These are phyloP conservation scores for Heteropelma amictum DNA, from an alignment of 2,888 invertebrate genomes.

Conservation along the genomic window DNA sequence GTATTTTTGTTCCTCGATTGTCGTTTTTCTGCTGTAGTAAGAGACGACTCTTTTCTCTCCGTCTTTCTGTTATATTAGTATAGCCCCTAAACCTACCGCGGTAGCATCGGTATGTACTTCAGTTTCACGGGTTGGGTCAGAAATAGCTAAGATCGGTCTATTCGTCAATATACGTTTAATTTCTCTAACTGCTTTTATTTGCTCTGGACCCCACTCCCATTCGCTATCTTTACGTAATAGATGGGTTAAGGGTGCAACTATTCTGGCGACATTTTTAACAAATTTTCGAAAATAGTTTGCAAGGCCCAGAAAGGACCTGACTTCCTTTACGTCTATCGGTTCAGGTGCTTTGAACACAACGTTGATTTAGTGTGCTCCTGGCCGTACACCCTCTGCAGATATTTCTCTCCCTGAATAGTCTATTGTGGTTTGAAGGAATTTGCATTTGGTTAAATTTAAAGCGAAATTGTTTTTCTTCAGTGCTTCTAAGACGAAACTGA, in stretches of 20 bases:
- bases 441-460: slow-evolving; percentile 60
- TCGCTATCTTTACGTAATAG: slow-evolving; percentile 58
- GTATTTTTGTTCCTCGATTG: slow-evolving; percentile 27
- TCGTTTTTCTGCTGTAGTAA: slow-evolving; percentile 44
- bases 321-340: slow-evolving; percentile 59
- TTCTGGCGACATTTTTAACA: slow-evolving; percentile 59
- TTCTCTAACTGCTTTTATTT: slow-evolving; percentile 62
- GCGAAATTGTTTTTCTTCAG: slow-evolving; percentile 56
- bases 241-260: slow-evolving; percentile 62
- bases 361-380: slow-evolving; percentile 53
- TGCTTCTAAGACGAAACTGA: slow-evolving; percentile 55
- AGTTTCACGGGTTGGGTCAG: slow-evolving; percentile 59
- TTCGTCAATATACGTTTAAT: slow-evolving; percentile 60
- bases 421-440: slow-evolving; percentile 42
- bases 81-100: slow-evolving; percentile 65
- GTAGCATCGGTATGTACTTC: slow-evolving; percentile 72
- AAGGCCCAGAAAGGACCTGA: slow-evolving; percentile 65
- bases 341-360: slow-evolving; percentile 53
- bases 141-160: slow-evolving; percentile 65
- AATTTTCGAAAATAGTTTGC: slow-evolving; percentile 66
- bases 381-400: slow-evolving; percentile 55
- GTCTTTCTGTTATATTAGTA: slow-evolving; percentile 68
- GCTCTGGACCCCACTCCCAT: slow-evolving; percentile 59
- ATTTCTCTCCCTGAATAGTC: slow-evolving; percentile 59
- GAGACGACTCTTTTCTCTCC: slow-evolving; percentile 26